These are phyloP conservation scores for Pissodes strobi DNA, from an alignment of 1,140 invertebrate genomes.

Conservation along the genomic window DNA sequence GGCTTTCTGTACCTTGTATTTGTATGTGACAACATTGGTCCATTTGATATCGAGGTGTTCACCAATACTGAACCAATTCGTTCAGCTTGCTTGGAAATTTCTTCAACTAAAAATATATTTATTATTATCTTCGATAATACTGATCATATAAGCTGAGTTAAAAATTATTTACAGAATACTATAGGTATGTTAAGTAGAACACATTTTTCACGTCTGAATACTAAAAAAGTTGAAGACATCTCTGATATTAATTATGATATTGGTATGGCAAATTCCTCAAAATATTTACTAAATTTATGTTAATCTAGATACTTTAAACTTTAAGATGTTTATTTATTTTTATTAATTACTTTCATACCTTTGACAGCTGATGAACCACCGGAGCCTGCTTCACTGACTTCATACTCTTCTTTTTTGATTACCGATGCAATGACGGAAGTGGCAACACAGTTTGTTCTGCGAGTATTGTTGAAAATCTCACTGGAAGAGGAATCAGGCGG, in stretches of 20 bases:
- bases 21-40: slow-evolving; percentile 52
- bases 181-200: too few relatives aligned
- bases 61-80: slow-evolving; percentile 53
- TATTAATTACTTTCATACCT: slow-evolving; percentile 23
- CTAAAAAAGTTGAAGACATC: too few relatives aligned
- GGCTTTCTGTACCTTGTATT: slow-evolving; percentile 49
- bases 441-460: slow-evolving; percentile 47
- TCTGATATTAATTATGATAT: too few relatives aligned
- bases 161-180: too few relatives aligned
- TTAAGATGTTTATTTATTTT: too few relatives aligned
- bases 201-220: too few relatives aligned
- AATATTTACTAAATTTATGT: too few relatives aligned
- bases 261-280: too few relatives aligned
- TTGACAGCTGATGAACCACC: slow-evolving; percentile 7
- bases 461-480: slow-evolving; percentile 39
- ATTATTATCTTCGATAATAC: too few relatives aligned
- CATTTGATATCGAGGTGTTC: slow-evolving; percentile 51
- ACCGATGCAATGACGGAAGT: slow-evolving; percentile 51
- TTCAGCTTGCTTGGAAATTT: slow-evolving; percentile 38
- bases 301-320: too few relatives aligned
- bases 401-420: slow-evolving; percentile 40
- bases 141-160: too few relatives aligned
- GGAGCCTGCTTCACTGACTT: not conserved
- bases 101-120: slow-evolving; percentile 39
- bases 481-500: slow-evolving; percentile 25